Conservation (phyloP, 2,797 vertebrate species). For the Argyrosomus regius region DNA sequence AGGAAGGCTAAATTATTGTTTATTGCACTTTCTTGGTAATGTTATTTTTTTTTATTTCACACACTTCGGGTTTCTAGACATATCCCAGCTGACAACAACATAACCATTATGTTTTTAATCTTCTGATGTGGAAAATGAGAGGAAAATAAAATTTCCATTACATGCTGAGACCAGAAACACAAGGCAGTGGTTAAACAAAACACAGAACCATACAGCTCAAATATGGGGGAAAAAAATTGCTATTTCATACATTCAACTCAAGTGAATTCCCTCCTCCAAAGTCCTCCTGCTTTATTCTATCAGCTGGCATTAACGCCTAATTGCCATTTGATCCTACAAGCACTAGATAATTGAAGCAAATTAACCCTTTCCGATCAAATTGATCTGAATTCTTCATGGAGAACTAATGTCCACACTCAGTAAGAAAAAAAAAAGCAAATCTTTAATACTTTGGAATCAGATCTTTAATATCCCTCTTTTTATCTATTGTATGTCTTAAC, state of each 20-base stretch:
- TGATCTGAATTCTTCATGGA: slow-evolving; percentile 23
- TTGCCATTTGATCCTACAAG: slow-evolving; percentile 62
- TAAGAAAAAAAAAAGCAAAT: slow-evolving; percentile 2
- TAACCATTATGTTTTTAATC: slow-evolving; percentile 72
- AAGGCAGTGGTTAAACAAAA: slow-evolving; percentile 62
- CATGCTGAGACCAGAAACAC: slow-evolving; percentile 45
- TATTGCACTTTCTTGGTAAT: slow-evolving; percentile 44
- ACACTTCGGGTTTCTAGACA: slow-evolving; percentile 64
- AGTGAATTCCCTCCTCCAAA: slow-evolving; percentile 33
- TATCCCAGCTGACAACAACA: slow-evolving; percentile 64
- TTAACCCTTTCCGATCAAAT: slow-evolving; percentile 41
- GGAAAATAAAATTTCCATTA: slow-evolving; percentile 70
- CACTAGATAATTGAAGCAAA: slow-evolving; percentile 60
- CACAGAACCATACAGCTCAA: slow-evolving; percentile 32
- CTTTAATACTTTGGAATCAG: not conserved
- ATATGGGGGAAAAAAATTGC: slow-evolving; percentile 48
- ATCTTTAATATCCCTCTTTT: not conserved
- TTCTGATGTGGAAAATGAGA: slow-evolving; percentile 72
- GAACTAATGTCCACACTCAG: not conserved
- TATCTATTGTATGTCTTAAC: slow-evolving; percentile 12
- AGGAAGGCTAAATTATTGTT: slow-evolving; percentile 55
- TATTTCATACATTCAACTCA: slow-evolving; percentile 34
- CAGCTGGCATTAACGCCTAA: slow-evolving; percentile 59
- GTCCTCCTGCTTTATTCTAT: slow-evolving; percentile 36
- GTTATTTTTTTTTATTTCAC: slow-evolving; percentile 57